Percentiles rank a stretch among this genome's conserved stretches.
Conservation (phyloP, 1,140 invertebrate genomes). For the Ips nitidus region DNA sequence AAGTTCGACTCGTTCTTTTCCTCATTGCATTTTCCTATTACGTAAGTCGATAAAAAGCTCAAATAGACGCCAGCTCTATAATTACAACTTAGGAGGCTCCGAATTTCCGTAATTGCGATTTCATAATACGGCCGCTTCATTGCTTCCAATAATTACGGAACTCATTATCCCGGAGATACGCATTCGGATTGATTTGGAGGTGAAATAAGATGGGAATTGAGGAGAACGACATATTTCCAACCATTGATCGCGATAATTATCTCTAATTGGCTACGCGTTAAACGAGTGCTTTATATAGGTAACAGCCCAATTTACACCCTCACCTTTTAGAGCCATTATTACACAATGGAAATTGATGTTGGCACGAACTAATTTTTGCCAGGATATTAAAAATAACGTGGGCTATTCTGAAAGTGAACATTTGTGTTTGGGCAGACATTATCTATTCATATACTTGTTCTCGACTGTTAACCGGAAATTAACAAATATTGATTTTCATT, state of each 20-base stretch:
- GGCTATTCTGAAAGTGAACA: too few relatives aligned
- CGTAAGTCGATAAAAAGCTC: background rate
- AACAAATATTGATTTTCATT: too few relatives aligned
- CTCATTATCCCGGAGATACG: slow-evolving; percentile 1
- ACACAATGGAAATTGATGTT: too few relatives aligned
- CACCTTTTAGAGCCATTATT: too few relatives aligned
- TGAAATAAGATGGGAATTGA: too few relatives aligned
- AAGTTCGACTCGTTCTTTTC: background rate
- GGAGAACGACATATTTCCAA: background rate
- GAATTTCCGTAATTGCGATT: slow-evolving; percentile 6
- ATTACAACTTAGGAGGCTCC: background rate
- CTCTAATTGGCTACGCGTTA: background rate
- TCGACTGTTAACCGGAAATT: too few relatives aligned
- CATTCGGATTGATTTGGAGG: background rate
- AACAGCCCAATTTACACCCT: too few relatives aligned
- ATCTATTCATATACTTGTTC: too few relatives aligned
- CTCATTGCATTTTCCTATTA: slow-evolving; percentile 1
- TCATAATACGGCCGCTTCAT: slow-evolving; percentile 17
- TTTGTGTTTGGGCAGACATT: too few relatives aligned
- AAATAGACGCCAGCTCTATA: slow-evolving; percentile 6
- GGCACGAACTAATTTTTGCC: too few relatives aligned
- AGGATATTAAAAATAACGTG: too few relatives aligned
- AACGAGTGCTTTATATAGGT: too few relatives aligned
- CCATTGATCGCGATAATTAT: slow-evolving; percentile 5
- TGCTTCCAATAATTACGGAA: slow-evolving; percentile 17